A percentile compares a stretch with the other conserved stretches of the same genome.
Conservation (phyloP, 1,140 invertebrate species). For the Bombus fervidus region DNA sequence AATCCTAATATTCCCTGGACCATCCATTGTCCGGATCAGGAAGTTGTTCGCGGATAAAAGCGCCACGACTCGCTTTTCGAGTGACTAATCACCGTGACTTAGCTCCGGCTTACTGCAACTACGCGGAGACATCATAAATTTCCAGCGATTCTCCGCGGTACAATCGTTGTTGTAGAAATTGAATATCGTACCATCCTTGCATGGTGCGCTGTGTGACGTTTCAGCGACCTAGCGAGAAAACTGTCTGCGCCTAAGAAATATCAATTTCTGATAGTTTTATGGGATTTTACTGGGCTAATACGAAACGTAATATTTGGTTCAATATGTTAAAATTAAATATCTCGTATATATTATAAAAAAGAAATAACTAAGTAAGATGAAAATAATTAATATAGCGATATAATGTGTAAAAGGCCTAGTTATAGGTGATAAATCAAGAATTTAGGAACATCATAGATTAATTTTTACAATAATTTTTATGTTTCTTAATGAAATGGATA, state of each 20-base stretch:
- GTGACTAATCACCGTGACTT: slow-evolving; percentile 56
- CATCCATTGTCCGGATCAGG: slow-evolving; percentile 47
- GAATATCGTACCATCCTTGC: slow-evolving; percentile 1
- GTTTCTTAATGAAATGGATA: too few species aligned
- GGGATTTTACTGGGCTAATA: neutral
- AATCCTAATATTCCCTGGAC: slow-evolving; percentile 52
- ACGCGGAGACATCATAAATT: slow-evolving; percentile 48
- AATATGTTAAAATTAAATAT: too few species aligned
- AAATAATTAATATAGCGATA: too few species aligned
- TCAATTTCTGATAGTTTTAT: neutral
- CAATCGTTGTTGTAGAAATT: slow-evolving; percentile 17
- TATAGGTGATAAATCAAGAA: too few species aligned
- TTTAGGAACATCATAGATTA: too few species aligned
- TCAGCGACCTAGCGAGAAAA: neutral
- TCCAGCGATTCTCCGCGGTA: neutral
- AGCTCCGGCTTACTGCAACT: slow-evolving; percentile 38
- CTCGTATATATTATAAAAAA: too few species aligned
- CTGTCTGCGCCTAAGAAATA: neutral
- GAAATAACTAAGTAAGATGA: too few species aligned
- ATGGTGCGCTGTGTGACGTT: neutral
- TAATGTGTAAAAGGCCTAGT: too few species aligned
- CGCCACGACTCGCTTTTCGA: slow-evolving; percentile 34
- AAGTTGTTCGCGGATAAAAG: slow-evolving; percentile 56
- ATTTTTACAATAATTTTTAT: too few species aligned
- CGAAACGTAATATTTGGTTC: neutral